phyloP scores from a whole-genome alignment of 2,888 invertebrate genomes.

The Capitulum mitella region DNA sequence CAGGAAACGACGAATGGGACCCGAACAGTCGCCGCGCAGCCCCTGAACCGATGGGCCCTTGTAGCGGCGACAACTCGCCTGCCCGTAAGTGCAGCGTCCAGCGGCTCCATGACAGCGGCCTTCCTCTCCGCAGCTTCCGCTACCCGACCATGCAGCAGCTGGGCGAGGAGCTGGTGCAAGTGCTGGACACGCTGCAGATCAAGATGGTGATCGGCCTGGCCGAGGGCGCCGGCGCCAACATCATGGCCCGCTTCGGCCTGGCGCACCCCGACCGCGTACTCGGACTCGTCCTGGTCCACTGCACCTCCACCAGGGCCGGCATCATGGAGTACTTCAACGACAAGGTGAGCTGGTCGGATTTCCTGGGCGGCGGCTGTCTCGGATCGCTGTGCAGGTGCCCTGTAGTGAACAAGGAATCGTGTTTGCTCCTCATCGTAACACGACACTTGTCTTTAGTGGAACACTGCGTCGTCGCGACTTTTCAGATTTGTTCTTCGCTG shows the following conservation, averaged over 20 bases:
- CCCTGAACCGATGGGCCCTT: no score
- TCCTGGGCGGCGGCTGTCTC: no score
- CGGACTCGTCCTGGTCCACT: conserved; percentile 76
- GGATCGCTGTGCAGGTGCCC: no score
- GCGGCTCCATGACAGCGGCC: no score
- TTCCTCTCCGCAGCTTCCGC: conserved; percentile 60
- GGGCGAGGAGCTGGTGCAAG: conserved; percentile 71
- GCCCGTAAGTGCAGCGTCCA: no score
- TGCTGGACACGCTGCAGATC: conserved; percentile 72
- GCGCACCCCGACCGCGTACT: conserved; percentile 68
- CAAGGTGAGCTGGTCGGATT: conserved; percentile 33
- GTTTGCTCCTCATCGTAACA: background rate
- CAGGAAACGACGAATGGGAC: no score
- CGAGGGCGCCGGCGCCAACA: conserved; percentile 82
- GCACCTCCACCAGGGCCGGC: conserved; percentile 76
- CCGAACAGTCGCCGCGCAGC: no score
- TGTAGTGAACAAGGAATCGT: no score
- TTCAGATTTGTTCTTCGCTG: no score
- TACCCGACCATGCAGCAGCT: conserved; percentile 74
- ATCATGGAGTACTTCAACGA: conserved; percentile 66
- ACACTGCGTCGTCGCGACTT: no score
- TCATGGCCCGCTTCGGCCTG: conserved; percentile 73
- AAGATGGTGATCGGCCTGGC: conserved; percentile 76
- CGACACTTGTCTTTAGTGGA: background rate
- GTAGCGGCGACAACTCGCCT: no score